phyloP scores from a whole-genome alignment of 2,113 vertebrate species.

The Coryphaenoides rupestris region DNA sequence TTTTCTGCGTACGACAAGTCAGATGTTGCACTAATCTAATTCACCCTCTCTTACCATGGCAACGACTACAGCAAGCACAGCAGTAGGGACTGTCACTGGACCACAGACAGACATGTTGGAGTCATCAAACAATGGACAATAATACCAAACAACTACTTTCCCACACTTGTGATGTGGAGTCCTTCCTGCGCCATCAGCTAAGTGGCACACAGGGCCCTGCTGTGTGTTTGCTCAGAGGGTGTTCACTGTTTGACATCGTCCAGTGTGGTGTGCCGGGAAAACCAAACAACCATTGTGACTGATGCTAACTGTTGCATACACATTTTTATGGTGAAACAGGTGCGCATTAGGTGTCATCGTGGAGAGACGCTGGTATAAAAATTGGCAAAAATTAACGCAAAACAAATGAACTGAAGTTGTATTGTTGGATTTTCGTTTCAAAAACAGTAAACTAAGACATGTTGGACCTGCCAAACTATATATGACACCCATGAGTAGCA shows the following conservation, averaged over 20 bases:
- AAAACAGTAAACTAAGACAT: no score
- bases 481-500: no score
- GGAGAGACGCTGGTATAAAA: no score
- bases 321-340: no score
- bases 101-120: not conserved
- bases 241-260: not conserved
- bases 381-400: no score
- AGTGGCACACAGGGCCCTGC: not conserved
- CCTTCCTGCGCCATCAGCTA: not conserved
- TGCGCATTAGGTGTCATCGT: no score
- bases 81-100: no score
- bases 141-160: conserved; percentile 1
- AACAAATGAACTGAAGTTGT: no score
- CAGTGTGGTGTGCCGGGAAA: conserved; percentile 3
- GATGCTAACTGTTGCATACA: no score
- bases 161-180: conserved; percentile 9
- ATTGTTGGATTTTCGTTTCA: no score
- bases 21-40: conserved; percentile 39
- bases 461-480: no score
- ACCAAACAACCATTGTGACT: not conserved
- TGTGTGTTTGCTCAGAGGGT: conserved; percentile 39
- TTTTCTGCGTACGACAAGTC: conserved; percentile 23
- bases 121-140: not conserved
- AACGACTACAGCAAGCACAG: no score
- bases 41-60: conserved; percentile 19